Percentiles rank a stretch among this genome's conserved stretches.
Evolutionary conservation across 1,140 invertebrate genomes (phyloP).

Genomic region (Wiebesia pumilae): DNA sequence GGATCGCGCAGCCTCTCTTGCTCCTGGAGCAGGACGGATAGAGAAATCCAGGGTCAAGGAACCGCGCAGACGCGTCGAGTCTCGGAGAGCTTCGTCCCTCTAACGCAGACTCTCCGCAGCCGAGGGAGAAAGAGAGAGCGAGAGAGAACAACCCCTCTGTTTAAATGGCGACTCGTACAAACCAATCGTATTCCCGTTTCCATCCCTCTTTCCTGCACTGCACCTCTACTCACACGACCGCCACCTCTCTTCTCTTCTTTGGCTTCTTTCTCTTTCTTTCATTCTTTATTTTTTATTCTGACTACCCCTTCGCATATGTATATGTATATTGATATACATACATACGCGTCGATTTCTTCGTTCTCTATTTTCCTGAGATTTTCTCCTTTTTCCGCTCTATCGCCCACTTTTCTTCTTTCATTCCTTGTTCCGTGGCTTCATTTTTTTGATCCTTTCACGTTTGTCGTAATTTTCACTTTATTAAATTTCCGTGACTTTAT

Average conservation of each 20-base stretch:
- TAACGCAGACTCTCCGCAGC: constrained; percentile 68
- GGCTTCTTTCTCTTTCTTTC: constrained; percentile 40
- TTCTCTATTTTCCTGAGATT: constrained; percentile 26
- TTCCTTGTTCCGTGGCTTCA: constrained; percentile 1
- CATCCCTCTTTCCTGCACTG: constrained; percentile 69
- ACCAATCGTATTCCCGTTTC: constrained; percentile 76
- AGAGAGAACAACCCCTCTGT: constrained; percentile 59
- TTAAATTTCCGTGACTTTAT: constrained; percentile 41
- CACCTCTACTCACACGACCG: constrained; percentile 58
- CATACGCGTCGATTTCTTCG: too few relatives aligned
- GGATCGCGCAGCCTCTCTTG: constrained; percentile 49
- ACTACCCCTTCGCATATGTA: neutral
- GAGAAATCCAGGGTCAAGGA: constrained; percentile 70
- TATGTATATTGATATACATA: neutral
- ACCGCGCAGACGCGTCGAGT: constrained; percentile 67
- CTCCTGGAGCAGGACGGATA: constrained; percentile 55
- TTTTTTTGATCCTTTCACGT: constrained; percentile 23
- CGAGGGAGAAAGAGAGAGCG: constrained; percentile 26
- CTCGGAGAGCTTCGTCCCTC: constrained; percentile 39
- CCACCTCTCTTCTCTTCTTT: constrained; percentile 50
- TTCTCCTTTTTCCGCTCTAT: constrained; percentile 39
- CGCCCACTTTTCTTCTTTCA: constrained; percentile 45
- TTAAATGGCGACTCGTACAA: constrained; percentile 75
- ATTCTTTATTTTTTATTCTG: constrained; percentile 17
- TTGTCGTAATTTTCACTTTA: constrained; percentile 46